Evolutionary conservation across 2,113 vertebrate genomes (phyloP), one percentile per base, ranked within the genome.

Genomic region (Panthera uncia): DNA sequence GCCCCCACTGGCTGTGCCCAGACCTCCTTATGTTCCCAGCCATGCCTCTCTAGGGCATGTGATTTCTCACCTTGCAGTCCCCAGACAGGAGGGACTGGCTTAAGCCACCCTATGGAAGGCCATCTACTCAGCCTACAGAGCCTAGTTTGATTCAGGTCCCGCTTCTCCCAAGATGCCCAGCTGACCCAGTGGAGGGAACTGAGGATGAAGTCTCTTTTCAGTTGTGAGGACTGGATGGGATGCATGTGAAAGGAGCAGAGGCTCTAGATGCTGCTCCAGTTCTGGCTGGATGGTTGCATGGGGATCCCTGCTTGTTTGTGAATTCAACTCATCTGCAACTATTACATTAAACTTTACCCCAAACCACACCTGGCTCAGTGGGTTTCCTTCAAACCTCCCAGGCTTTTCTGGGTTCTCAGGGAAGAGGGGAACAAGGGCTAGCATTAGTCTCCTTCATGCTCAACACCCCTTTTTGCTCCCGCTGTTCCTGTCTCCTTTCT

Each of bases 281-380:
- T 94, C 68, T 19, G 18, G 83, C 25, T 21, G 27, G 66, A 61
- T 0, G 18, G 57, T 21, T 63, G 57, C 38, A 21, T 2, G 84
- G 36, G 57, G 92, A 90, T 13, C 14, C 91, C 82, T 41, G 65
- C 41, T 94, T 91, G 27, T 80, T 81, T 93, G 74, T 93, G 95
- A 97, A 48, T 45, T 41, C 16, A 84, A 52, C 38, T n/a, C 23
- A 68, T 96, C 92, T 55, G 74, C 9, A 13, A 45, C 65, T 82
- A 29, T 89, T 78, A 15, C 83, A 97, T 97, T 98, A 98, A 98
- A 97, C 61, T 84, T 82, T 14, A 80, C 68, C 50, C 66, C 55
- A 96, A 97, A 96, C 10, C 61, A 92, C 31, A 68, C 33, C 57
- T 81, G 95, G 57, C 88, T 97, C 71, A 31, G 61, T 91, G 95